Percentiles rank a stretch among this genome's conserved stretches.
Evolutionary conservation across 2,797 vertebrate species (phyloP).

Genomic region (Naso thynnoides): DNA sequence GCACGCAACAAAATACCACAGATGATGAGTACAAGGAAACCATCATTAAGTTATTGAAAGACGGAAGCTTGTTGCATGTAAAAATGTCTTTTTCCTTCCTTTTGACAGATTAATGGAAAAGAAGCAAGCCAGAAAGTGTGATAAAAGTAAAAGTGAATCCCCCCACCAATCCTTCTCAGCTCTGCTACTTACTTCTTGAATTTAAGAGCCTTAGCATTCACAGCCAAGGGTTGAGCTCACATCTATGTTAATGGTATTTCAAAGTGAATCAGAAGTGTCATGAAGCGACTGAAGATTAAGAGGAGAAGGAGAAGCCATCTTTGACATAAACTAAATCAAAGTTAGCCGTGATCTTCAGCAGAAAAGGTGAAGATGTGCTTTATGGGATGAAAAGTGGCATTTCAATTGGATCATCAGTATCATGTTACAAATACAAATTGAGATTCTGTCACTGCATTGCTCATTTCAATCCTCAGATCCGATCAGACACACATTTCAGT

Average conservation of each 20-base stretch:
- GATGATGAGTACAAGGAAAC: constrained; percentile 51
- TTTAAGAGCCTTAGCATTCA: constrained; percentile 60
- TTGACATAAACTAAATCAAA: constrained; percentile 49
- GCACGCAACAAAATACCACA: constrained; percentile 60
- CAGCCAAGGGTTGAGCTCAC: constrained; percentile 47
- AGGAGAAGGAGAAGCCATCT: constrained; percentile 31
- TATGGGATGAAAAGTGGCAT: constrained; percentile 33
- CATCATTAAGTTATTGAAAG: constrained; percentile 44
- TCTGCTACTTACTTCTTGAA: constrained; percentile 18
- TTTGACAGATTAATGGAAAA: constrained; percentile 65
- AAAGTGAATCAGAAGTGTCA: constrained; percentile 63
- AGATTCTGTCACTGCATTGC: too few relatives aligned
- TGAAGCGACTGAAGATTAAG: constrained; percentile 46
- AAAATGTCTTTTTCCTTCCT: constrained; percentile 50
- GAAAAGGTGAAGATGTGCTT: constrained; percentile 18
- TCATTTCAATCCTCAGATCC: too few relatives aligned
- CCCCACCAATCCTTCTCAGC: constrained; percentile 7
- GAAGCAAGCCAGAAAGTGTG: constrained; percentile 55
- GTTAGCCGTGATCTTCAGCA: constrained; percentile 10
- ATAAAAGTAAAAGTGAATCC: constrained; percentile 47
- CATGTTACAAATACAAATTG: background rate
- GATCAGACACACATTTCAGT: too few relatives aligned
- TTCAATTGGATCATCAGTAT: constrained; percentile 27
- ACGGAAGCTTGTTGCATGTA: constrained; percentile 43
- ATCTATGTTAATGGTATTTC: constrained; percentile 63